Conservation (phyloP, 2,888 invertebrate genomes). For the Parelbella ahira region DNA sequence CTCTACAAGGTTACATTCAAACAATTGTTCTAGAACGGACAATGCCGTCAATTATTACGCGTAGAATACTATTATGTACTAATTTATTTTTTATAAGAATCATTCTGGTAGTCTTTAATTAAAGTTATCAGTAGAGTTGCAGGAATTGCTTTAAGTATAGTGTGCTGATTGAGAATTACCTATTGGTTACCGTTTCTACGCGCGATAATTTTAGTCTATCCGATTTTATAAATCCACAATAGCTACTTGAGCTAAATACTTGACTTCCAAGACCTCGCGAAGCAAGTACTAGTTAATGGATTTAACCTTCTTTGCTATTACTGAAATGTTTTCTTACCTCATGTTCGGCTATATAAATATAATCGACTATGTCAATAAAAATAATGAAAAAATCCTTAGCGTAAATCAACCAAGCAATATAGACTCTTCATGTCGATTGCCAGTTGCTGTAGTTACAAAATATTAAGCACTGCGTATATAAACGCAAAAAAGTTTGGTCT, state of each 20-base stretch:
- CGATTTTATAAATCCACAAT: slow-evolving; percentile 2
- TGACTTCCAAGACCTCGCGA: too few relatives aligned
- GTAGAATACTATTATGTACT: slow-evolving; percentile 9
- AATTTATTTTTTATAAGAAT: slow-evolving; percentile 20
- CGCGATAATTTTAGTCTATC: slow-evolving; percentile 4
- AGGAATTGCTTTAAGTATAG: slow-evolving; percentile 20
- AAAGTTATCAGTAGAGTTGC: neutral
- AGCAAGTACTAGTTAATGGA: too few relatives aligned
- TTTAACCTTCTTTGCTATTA: too few relatives aligned
- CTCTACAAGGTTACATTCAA: slow-evolving; percentile 9
- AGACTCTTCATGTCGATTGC: too few relatives aligned
- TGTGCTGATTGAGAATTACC: neutral
- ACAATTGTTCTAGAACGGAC: slow-evolving; percentile 19
- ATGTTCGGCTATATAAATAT: too few relatives aligned
- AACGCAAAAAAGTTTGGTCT: too few relatives aligned
- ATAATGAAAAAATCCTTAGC: too few relatives aligned
- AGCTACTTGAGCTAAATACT: slow-evolving; percentile 2
- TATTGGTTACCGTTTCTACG: slow-evolving; percentile 15
- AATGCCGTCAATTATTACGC: slow-evolving; percentile 5
- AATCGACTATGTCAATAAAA: too few relatives aligned
- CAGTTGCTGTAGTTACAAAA: too few relatives aligned
- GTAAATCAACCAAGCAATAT: too few relatives aligned
- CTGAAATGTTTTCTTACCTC: too few relatives aligned
- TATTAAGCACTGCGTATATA: too few relatives aligned
- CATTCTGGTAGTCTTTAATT: slow-evolving; percentile 18